Evolutionary conservation across 2,888 invertebrate species (phyloP), one percentile per base, ranked within the genome.

Genomic region (Scaptomyza polygonia): DNA sequence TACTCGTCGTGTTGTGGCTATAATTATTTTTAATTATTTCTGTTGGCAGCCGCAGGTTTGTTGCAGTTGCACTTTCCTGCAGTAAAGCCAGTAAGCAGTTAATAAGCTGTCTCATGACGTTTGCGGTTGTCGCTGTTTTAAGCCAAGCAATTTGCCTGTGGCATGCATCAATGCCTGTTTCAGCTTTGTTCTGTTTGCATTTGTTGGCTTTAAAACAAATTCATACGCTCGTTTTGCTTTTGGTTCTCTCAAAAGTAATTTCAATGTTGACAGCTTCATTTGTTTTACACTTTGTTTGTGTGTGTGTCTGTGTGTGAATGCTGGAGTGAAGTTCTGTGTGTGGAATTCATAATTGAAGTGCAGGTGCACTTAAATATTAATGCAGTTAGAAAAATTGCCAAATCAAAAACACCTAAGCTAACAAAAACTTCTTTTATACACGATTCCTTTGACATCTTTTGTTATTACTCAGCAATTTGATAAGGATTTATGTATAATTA

Each of bases 21-120:
- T 83, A 86, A 83, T 83, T 83, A 88, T 83, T 83, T 83, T 88
- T 83, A 83, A 83, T 83, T 88, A 88, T 83, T 83, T 69, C 86
- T 79, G 75, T 51, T 74, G 70, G 57, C 71, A 67, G 80, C 88
- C 84, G 67, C 88, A 83, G 74, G 71, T 77, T 79, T 65, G 86
- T 63, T 88, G 88, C 88, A 82, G 82, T 70, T 76, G 83, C 68
- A 51, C 27, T 71, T 44, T 21, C 40, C 30, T 62, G 78, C 52
- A 58, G 45, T 47, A 58, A 64, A 78, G 57, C 53, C 51, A 73
- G 79, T 72, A 79, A 73, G 86, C 86, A 82, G 82, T 82, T 82
- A 82, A 82, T 82, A 82, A 82, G 86, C 88, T 57, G 79, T 56
- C 76, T 72, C 72, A 74, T 78, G 86, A 68, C 52, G 48, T 45